Evolutionary conservation across 2,888 invertebrate genomes (phyloP), one percentile per base, ranked within the genome.

Genomic region (Eretmocerus hayati): DNA sequence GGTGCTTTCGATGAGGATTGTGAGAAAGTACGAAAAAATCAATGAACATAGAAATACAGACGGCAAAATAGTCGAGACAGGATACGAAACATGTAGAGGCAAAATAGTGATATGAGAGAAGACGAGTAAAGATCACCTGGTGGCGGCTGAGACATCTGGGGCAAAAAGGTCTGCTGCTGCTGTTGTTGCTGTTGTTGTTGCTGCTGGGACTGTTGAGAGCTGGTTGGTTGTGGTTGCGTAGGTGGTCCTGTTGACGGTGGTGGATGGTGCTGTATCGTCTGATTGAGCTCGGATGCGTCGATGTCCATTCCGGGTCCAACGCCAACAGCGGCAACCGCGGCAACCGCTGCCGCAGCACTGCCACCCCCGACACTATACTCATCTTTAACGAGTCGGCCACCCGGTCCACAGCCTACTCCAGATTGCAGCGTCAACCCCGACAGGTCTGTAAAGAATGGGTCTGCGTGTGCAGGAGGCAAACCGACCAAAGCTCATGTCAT

Each of bases 361-460:
- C 71, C 69, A 38, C 83, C 78, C 3, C 87, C 87, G 19, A 88
- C 88, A 40, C 87, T 84, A 72, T 92, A 93, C 69, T 94, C 94
- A 76, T 93, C 93, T 74, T 93, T 93, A 26, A 93, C 89, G 58
- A 90, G 76, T 58, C 91, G 80, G 64, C 87, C 86, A 5, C 89
- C 83, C 9, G 71, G 71, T 40, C 70, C 71, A 4, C 70, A 69
- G 26, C 70, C 70, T 21, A 73, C 73, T 9, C 84, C 85, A 4
- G 89, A 83, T 68, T 90, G 91, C 44, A 95, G 77, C 8, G 92
- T 93, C 45, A 95, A 77, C 15, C 94, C 93, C 46, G 93, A 93
- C 56, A 95, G 76, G 80, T 94, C 90, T 86, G 77, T 63, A 73
- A 74, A 68, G 61, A 71, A 70, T 57, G 70, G 69, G 62, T 71